Percentiles rank a stretch among this genome's conserved stretches.
These are phyloP conservation scores for Gymnothorax javanicus DNA, from an alignment of 2,797 vertebrate genomes.

Conservation along the genomic window DNA sequence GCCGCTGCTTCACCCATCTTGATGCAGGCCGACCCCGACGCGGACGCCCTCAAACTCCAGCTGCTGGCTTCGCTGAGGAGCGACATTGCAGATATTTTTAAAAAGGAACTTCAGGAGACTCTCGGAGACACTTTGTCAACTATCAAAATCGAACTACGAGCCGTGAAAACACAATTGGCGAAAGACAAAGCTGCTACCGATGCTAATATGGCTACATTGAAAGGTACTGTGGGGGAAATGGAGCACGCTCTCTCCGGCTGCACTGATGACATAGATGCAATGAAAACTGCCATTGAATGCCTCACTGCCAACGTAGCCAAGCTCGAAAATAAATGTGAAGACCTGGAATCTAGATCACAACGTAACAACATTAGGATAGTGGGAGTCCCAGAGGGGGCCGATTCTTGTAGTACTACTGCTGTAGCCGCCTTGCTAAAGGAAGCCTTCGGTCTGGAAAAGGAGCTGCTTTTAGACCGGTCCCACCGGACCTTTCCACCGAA, in stretches of 20 bases:
- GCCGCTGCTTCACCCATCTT: too few relatives aligned
- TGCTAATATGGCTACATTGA: too few relatives aligned
- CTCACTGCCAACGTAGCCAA: slow-evolving; percentile 24
- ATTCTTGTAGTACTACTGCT: neutral
- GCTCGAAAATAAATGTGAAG: slow-evolving; percentile 48
- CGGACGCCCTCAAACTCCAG: too few relatives aligned
- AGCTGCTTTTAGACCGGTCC: slow-evolving; percentile 35
- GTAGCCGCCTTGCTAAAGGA: slow-evolving; percentile 39
- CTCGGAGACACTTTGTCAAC: too few relatives aligned
- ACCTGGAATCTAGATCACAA: slow-evolving; percentile 42
- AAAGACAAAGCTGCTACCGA: too few relatives aligned
- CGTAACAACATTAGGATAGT: slow-evolving; percentile 46
- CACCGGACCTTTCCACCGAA: slow-evolving; percentile 40
- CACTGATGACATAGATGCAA: slow-evolving; percentile 30
- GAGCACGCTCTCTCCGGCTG: slow-evolving; percentile 30
- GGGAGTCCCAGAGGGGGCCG: slow-evolving; percentile 37
- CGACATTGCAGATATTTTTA: too few relatives aligned
- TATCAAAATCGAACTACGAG: too few relatives aligned
- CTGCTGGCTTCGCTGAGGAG: too few relatives aligned
- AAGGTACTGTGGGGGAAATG: slow-evolving; percentile 19
- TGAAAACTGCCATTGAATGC: slow-evolving; percentile 21
- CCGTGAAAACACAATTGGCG: too few relatives aligned
- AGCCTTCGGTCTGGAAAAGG: slow-evolving; percentile 33
- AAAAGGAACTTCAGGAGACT: too few relatives aligned
- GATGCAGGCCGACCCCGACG: too few relatives aligned